Base-by-base conservation (phyloP, 2,888 invertebrate species). In the Tetrapedia diversipes region DNA sequence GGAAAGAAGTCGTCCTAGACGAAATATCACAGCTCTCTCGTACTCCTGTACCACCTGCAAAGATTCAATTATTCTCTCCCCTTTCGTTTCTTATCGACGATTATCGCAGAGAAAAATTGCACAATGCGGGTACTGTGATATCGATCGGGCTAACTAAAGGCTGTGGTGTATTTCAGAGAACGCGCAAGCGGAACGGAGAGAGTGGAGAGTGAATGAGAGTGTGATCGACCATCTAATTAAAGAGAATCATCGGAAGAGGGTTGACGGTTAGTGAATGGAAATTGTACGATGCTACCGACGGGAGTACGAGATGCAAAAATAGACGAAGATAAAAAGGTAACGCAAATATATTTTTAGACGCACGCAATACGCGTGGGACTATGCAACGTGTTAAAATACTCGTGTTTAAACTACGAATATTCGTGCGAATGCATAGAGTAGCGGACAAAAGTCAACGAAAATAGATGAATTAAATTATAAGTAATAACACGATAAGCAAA, bases 1-100 rank as follows among this genome's bases (percentile, higher is more conserved):
- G 1, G 97, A 95, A 63, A 98, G 93, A 34, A 98, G 94, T 73
- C 98, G 94, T 7, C 98, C 98, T 69, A 98, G 93, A 60, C 98
- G 95, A 91, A 98, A 98, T 91, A 98, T 98, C 41, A 98, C 98
- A 0, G 98, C 98, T 79, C 98, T 93, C 92, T 98, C 98, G 91
- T 98, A 98, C 90, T 98, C 98, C 90, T 98, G 98, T 2, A 98
- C 98, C 45, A 98, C 98, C 98, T 98, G 88, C 16, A 81, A 84
- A 47, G 43, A 54, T 32, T 57, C 56, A 22, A 8, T 64, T 1
- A 7, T 22, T 19, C 10, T 6, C 22, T 43, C 0, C n/a, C 14
- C 32, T 32, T 16, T 7, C 6, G 7, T 16, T 22, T 47, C 3
- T 10, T 1, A 47, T 2, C 14, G n/a, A n/a, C 7, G 22, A 47